These are phyloP conservation scores for Brachyopa scutellaris DNA, from an alignment of 2,888 invertebrate genomes.

Conservation along the genomic window DNA sequence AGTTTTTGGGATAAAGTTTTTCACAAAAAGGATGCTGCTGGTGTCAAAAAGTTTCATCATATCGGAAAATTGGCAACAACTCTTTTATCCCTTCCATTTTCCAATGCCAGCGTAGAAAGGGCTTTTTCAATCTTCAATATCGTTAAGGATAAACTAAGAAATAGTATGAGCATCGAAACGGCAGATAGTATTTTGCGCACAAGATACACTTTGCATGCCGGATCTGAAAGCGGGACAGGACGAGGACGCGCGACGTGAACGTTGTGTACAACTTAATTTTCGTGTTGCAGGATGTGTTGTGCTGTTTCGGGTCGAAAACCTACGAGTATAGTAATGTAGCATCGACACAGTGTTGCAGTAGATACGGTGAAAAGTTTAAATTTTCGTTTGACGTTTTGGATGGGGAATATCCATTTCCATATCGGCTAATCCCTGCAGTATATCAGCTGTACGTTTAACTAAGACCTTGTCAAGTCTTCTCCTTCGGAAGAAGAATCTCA, in stretches of 20 bases:
- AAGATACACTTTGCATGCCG: neutral
- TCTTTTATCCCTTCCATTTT: too few relatives aligned
- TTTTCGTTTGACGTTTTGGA: constrained; percentile 27
- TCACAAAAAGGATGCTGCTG: too few relatives aligned
- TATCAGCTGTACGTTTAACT: constrained; percentile 7
- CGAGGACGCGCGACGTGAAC: too few relatives aligned
- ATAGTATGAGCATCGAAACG: too few relatives aligned
- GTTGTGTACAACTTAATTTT: constrained; percentile 63
- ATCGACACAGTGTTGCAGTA: constrained; percentile 32
- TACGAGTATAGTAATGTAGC: constrained; percentile 19
- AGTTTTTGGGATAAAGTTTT: too few relatives aligned
- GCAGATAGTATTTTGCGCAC: neutral
- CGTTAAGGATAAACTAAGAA: too few relatives aligned
- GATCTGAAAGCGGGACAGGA: too few relatives aligned
- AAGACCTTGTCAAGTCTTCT: neutral
- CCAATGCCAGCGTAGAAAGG: too few relatives aligned
- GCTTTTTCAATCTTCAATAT: too few relatives aligned
- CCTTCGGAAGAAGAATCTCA: constrained; percentile 24
- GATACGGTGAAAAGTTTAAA: constrained; percentile 19
- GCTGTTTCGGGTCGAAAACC: too few relatives aligned
- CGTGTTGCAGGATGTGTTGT: constrained; percentile 39
- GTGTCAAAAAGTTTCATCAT: too few relatives aligned
- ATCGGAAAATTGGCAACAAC: too few relatives aligned
- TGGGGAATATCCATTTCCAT: constrained; percentile 40
- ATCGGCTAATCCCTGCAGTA: constrained; percentile 20